Evolutionary conservation across 2,113 vertebrate genomes (phyloP), one percentile per base, ranked within the genome.

Genomic region (Anser cygnoides): DNA sequence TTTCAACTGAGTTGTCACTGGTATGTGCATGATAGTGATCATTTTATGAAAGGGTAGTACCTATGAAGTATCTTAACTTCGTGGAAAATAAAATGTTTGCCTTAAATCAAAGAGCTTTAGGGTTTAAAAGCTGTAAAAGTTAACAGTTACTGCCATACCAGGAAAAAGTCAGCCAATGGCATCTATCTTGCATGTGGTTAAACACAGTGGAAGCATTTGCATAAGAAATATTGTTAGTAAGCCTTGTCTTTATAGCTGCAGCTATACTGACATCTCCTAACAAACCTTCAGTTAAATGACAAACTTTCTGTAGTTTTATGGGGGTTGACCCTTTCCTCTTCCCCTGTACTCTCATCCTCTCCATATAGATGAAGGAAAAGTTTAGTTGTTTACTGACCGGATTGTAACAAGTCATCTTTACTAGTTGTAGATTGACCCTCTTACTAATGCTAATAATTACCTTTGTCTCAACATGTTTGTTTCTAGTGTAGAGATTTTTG

Each of bases 381-480:
- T 46, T 41, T 52, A 0, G 0, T 10, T 58, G 11, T 82, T 79
- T 52, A 9, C 22, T 79, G 44, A 2, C 17, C 68, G 28, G 17
- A 2, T 78, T 43, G 13, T 77, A 89, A 33, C 37, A 65, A 43
- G 18, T 83, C 3, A 8, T 57, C 49, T 63, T 50, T 21, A 14
- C 19, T 84, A 11, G 11, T 52, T 91, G 89, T 76, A 73, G 44
- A 41, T 20, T 54, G 37, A 80, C 16, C 21, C 19, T 68, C 77
- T 39, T 62, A 19, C 57, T 29, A 39, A 12, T 39, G 28, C 14
- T 13, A 71, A 0, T 72, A 54, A 62, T 66, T 70, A 29, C 43
- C 31, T 50, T 23, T 67, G 4, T 84, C 23, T 83, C 63, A 73
- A 9, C 20, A 17, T 54, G 10, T 46, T 88, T 83, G 6, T 6